Conservation (phyloP, 2,113 vertebrate genomes). For the Sakesphorus luctuosus region DNA sequence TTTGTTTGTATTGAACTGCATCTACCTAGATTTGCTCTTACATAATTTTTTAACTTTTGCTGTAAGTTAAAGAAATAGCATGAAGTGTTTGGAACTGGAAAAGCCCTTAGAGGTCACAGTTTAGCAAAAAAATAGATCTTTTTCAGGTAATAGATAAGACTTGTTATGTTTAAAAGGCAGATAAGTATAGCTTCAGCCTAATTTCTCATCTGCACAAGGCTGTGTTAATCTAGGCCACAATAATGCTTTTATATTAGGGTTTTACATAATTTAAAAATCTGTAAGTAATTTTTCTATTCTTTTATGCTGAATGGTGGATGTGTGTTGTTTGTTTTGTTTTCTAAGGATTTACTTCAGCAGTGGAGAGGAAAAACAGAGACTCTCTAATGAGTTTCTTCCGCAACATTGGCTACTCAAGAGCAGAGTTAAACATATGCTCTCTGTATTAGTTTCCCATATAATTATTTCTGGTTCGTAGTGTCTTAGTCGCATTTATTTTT, state of each 20-base stretch:
- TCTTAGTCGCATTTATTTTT: slow-evolving; percentile 37
- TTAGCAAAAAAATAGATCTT: background rate
- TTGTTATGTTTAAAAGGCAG: background rate
- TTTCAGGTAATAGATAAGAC: background rate
- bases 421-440: background rate
- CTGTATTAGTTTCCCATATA: background rate
- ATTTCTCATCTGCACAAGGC: background rate
- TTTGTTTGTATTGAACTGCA: background rate
- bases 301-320: background rate
- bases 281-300: background rate
- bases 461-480: background rate
- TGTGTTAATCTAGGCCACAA: background rate
- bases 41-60: background rate
- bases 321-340: background rate
- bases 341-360: background rate
- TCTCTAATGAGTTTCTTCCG: background rate
- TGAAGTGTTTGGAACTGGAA: background rate
- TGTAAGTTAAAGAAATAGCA: background rate
- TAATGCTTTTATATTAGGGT: background rate
- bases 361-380: background rate
- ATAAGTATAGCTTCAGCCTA: background rate
- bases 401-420: background rate
- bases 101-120: background rate
- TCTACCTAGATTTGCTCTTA: background rate
- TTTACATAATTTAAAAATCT: background rate